These are phyloP conservation scores for Tonatia bakeri DNA, from an alignment of 2,113 vertebrate species.

Conservation along the genomic window DNA sequence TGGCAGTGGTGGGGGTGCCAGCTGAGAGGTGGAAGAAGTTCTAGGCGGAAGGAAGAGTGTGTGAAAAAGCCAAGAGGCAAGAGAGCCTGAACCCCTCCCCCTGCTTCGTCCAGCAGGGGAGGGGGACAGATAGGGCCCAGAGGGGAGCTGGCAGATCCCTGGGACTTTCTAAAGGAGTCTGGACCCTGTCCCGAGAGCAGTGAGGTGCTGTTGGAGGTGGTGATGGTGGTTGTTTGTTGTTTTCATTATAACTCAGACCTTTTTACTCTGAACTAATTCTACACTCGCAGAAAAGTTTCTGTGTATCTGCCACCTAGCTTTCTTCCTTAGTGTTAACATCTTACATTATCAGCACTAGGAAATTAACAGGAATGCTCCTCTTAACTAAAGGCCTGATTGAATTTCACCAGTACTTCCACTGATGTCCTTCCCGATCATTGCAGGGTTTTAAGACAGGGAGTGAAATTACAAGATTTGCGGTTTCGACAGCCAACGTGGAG, in stretches of 20 bases:
- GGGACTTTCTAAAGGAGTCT: not conserved
- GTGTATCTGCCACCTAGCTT: not conserved
- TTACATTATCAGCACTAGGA: not conserved
- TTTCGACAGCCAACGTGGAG: not conserved
- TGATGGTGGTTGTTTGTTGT: not conserved
- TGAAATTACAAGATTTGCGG: not conserved
- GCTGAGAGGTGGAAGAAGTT: not conserved
- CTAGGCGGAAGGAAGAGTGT: not conserved
- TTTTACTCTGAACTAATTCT: conserved; percentile 4
- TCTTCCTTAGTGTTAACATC: not conserved
- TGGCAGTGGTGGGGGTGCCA: too few species aligned
- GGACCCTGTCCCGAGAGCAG: not conserved
- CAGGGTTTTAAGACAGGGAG: not conserved
- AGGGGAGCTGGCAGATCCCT: not conserved
- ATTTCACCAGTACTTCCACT: not conserved
- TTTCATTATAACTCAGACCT: conserved; percentile 5
- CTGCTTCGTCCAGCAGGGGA: not conserved
- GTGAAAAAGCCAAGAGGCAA: not conserved
- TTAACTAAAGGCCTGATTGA: not conserved
- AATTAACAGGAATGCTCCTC: not conserved
- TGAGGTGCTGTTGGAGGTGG: not conserved
- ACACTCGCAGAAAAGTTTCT: not conserved
- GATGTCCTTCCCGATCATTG: not conserved
- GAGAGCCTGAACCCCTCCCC: not conserved
- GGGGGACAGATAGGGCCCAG: not conserved